Base-by-base conservation (phyloP, 2,113 vertebrate genomes). In the Phrynosoma blainvillii region DNA sequence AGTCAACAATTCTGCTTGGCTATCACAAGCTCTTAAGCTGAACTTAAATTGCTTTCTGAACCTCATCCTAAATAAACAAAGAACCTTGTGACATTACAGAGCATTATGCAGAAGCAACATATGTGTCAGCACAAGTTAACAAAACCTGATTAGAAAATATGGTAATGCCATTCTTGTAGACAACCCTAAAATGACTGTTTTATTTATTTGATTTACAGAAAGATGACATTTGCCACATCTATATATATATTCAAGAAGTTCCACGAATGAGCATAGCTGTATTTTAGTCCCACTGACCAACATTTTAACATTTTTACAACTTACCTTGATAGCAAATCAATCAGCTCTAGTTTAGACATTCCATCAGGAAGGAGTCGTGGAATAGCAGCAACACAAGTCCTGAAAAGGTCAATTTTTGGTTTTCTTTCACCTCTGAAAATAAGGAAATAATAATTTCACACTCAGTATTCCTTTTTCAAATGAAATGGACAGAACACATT, bases 321-420 rank as follows among this genome's bases (percentile, higher is more conserved):
- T 90, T 94, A 99, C 99, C 99, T 97, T 71, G 99, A 97, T 68
- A 99, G 97, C 88, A 99, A 96, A 94, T 99, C 99, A 1, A 99
- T 99, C 88, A 99, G 96, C 92, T 99, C 99, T 71, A 98, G 98
- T 95, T 99, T 99, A 90, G 98, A 99, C 98, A 99, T 98, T 93
- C 98, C 98, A 85, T 99, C 99, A 18, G 99, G 99, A 89, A 99
- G 98, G 83, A 99, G 96, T 16, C 99, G 98, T 89, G 99, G 99
- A 94, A 99, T 98, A 88, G 99, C 98, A 82, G 99, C 99, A 85
- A 99, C 98, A 76, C 99, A 99, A 0, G 99, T 99, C 93, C 99
- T 97, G 95, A 99, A 99, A 78, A 99, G 97, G 92, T 99, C 99
- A 0, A 99, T 99, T 96, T 99, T 99, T 47, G 99, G 99, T 93